Evolutionary conservation across 2,113 vertebrate species (phyloP).

Genomic region (Puffinus mauretanicus): DNA sequence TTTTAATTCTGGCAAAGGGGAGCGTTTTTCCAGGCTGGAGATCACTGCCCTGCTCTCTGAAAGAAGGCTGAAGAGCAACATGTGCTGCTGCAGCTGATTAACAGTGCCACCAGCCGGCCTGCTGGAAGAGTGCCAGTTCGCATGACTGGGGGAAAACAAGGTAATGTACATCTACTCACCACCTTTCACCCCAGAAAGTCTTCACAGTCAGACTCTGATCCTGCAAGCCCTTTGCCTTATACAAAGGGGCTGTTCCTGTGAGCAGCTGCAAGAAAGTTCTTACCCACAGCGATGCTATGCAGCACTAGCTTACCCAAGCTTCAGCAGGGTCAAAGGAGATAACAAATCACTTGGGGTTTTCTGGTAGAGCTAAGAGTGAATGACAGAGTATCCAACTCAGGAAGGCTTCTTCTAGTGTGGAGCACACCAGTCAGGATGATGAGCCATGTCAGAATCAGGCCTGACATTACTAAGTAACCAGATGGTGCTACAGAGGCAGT

Average conservation of each 20-base stretch:
- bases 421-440: not conserved
- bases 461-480: not conserved
- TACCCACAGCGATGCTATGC: not conserved
- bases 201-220: not conserved
- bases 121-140: not conserved
- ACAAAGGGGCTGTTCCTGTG: not conserved
- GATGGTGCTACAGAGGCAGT: not conserved
- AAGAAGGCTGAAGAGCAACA: not conserved
- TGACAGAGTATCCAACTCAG: not conserved
- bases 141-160: not conserved
- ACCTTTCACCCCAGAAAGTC: not conserved
- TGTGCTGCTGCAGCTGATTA: constrained; percentile 14
- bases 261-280: not conserved
- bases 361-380: not conserved
- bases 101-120: constrained; percentile 55
- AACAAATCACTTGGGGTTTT: not conserved
- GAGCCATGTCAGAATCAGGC: not conserved
- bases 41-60: not conserved
- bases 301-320: not conserved
- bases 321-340: not conserved
- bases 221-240: not conserved
- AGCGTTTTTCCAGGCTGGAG: not conserved
- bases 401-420: not conserved
- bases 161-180: not conserved
- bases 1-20: not conserved